Evolutionary conservation across 2,113 vertebrate genomes (phyloP), one percentile per base, ranked within the genome.

Genomic region (Xiphophorus hellerii): DNA sequence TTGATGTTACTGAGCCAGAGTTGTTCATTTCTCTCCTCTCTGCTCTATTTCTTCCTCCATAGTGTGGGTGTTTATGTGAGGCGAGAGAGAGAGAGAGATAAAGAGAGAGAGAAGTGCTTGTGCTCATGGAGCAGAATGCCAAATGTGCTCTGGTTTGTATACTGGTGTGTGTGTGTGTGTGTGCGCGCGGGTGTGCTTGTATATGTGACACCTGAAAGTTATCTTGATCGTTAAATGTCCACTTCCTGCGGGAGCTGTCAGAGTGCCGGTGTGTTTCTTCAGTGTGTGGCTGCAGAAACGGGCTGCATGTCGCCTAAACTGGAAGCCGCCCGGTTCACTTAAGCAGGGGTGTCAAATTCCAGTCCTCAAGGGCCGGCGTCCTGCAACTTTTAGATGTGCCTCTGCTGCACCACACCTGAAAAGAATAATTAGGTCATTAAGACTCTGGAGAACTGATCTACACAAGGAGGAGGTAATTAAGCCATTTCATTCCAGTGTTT

Each of bases 141-240:
- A 80, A 84, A 66, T 64, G 63, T 42, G 69, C 28, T 54, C 37
- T 2, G 1, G 22, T 58, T 42, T 42, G 39, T 42, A 42, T 39
- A 39, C 12, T 0, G 4, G 31, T 35, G 33, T 35, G 15, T 51
- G 51, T 25, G 2, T 31, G 77, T 74, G 74, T 75, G 76, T 31
- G 77, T 74, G 74, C 73, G 76, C 79, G 88, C 76, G 76, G 62
- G 31, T 0, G 73, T 37, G 64, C 37, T 22, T 80, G 71, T 84
- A 62, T 76, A 82, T 75, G 65, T 66, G 82, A 87, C 82, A 86
- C 78, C 78, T 51, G 73, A 70, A 83, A 77, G 61, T 66, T 82
- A 84, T 83, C 77, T 78, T 8, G 48, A 75, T 81, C 75, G 79
- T 83, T 85, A 79, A 65, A 73, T 74, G 77, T 87, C 83, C 71